A percentile compares a stretch with the other conserved stretches of the same genome.
Evolutionary conservation across 2,113 vertebrate genomes (phyloP).

Genomic region (Petromus typicus): DNA sequence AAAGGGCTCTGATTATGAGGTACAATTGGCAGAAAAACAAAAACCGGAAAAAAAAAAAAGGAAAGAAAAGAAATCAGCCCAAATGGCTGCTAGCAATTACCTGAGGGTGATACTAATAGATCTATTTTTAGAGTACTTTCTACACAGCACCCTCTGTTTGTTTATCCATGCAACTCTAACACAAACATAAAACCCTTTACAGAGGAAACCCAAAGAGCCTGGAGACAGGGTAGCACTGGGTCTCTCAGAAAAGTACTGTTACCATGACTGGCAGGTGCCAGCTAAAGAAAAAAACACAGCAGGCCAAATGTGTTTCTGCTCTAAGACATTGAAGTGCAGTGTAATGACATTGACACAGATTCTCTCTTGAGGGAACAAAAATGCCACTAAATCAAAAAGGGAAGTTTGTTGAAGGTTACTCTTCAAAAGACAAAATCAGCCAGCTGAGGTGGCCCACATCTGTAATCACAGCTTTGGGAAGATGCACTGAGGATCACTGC

Average conservation of each 20-base stretch:
- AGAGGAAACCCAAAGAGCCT: neutral
- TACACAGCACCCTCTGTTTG: neutral
- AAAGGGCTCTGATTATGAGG: neutral
- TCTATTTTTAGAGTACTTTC: conserved; percentile 36
- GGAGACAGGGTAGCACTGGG: no score
- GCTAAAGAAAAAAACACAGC: neutral
- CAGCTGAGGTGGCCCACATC: neutral
- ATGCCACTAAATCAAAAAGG: neutral
- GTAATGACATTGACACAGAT: neutral
- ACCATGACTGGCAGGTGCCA: neutral
- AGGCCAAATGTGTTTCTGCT: neutral
- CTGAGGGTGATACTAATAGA: neutral
- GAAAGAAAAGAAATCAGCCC: neutral
- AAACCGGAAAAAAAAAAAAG: neutral
- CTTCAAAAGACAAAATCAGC: neutral
- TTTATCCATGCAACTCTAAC: neutral
- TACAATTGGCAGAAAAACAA: neutral
- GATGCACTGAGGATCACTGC: neutral
- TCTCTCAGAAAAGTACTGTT: neutral
- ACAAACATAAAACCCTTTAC: conserved; percentile 10
- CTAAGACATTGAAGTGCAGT: neutral
- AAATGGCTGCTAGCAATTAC: neutral
- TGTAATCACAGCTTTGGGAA: neutral
- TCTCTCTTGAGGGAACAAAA: neutral
- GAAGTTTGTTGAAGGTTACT: conserved; percentile 20